Evolutionary conservation across 1,140 invertebrate species (phyloP).

Genomic region (Dreissena rostriformis): DNA sequence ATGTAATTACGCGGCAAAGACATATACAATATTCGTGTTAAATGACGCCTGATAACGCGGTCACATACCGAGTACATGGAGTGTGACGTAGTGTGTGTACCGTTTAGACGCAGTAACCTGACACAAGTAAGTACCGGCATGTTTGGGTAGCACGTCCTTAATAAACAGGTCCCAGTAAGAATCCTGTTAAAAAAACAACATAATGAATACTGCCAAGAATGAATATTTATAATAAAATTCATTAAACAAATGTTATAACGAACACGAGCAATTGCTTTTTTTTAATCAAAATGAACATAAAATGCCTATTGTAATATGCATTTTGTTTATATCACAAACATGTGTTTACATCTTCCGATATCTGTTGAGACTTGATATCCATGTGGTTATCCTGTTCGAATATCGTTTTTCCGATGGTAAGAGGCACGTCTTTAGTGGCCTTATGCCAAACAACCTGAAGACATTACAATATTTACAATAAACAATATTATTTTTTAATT

Average conservation of each 20-base stretch:
- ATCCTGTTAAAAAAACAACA: conserved; percentile 9
- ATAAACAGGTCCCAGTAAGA: conserved; percentile 23
- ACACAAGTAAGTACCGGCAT: conserved; percentile 37
- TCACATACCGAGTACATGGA: too few relatives aligned
- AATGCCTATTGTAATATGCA: too few relatives aligned
- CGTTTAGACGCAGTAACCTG: conserved; percentile 27
- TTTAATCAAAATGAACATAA: too few relatives aligned
- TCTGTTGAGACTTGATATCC: conserved; percentile 16
- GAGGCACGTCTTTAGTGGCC: conserved; percentile 1
- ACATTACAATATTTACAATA: background rate
- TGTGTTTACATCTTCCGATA: conserved; percentile 21
- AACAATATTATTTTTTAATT: too few relatives aligned
- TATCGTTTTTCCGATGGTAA: conserved; percentile 31
- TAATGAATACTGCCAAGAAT: background rate
- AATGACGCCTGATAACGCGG: too few relatives aligned
- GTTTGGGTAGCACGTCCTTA: conserved; percentile 30
- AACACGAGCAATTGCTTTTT: background rate
- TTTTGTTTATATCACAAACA: too few relatives aligned
- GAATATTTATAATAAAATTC: background rate
- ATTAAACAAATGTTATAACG: background rate
- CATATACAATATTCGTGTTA: too few relatives aligned
- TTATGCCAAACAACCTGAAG: conserved; percentile 50
- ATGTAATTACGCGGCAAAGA: background rate
- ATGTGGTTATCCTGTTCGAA: conserved; percentile 24
- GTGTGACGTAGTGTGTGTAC: too few relatives aligned